phyloP scores from a whole-genome alignment of 2,113 vertebrate genomes.

The Actinemys pallida region DNA sequence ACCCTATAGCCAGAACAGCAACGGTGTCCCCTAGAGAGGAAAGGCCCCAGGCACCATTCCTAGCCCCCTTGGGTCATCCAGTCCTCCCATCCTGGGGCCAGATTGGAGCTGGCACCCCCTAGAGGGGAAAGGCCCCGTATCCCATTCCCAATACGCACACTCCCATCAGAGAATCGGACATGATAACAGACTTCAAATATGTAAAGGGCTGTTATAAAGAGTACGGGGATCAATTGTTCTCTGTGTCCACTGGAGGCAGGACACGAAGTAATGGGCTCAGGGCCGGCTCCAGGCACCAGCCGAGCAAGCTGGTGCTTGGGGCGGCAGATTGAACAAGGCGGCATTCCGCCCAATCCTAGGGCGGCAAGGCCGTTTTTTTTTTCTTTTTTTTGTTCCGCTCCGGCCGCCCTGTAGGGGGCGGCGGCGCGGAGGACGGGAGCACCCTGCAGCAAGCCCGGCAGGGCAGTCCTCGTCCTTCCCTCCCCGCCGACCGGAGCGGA shows the following conservation, averaged over 20 bases:
- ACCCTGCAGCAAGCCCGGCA: too few relatives aligned
- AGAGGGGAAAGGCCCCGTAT: not conserved
- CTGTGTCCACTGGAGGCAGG: not conserved
- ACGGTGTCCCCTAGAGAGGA: not conserved
- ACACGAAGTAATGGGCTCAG: too few relatives aligned
- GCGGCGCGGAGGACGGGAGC: too few relatives aligned
- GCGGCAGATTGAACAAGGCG: too few relatives aligned
- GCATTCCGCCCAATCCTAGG: too few relatives aligned
- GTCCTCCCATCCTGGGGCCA: not conserved
- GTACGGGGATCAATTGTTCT: not conserved
- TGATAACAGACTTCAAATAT: not conserved
- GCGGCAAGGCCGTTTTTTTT: too few relatives aligned
- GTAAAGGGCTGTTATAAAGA: not conserved
- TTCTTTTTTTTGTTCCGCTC: too few relatives aligned
- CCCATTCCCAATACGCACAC: not conserved
- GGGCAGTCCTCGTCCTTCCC: too few relatives aligned
- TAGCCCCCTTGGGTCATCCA: not conserved
- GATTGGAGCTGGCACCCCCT: not conserved
- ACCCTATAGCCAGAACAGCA: not conserved
- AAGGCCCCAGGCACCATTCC: not conserved
- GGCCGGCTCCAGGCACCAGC: too few relatives aligned
- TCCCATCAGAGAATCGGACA: not conserved
- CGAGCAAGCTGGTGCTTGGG: too few relatives aligned
- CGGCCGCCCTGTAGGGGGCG: too few relatives aligned
- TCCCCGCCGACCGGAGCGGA: too few relatives aligned